phyloP scores from a whole-genome alignment of 2,797 vertebrate genomes.

The Arctocebus calabarensis region DNA sequence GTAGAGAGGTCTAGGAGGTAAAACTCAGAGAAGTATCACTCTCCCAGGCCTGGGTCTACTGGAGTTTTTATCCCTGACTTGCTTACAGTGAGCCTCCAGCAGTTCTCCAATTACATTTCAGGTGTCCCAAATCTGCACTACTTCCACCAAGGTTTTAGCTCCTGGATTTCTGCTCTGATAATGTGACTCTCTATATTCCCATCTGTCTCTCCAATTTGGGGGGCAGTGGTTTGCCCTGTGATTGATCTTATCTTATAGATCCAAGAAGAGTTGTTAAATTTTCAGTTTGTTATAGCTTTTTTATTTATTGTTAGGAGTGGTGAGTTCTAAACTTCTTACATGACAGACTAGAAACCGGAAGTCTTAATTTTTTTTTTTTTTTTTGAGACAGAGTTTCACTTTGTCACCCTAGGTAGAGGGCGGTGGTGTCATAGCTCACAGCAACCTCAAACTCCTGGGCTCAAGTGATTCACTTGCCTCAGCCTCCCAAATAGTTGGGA shows the following conservation, averaged over 20 bases:
- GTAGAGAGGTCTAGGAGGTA: neutral
- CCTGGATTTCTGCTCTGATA: neutral
- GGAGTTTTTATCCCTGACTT: neutral
- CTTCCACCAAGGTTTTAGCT: neutral
- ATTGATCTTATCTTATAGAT: neutral
- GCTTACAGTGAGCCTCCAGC: neutral
- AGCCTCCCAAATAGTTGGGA: too few relatives aligned
- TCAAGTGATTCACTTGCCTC: too few relatives aligned
- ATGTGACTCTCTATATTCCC: neutral
- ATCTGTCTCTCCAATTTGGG: neutral
- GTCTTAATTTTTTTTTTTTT: neutral
- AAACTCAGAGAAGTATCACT: neutral
- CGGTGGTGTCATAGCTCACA: too few relatives aligned
- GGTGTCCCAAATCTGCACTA: neutral
- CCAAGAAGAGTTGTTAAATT: neutral
- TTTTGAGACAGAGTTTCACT: too few relatives aligned
- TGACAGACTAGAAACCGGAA: neutral
- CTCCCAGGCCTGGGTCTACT: neutral
- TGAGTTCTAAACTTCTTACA: neutral
- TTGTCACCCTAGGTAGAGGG: too few relatives aligned
- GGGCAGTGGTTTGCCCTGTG: neutral
- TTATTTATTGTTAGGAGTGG: neutral
- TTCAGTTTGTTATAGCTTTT: neutral
- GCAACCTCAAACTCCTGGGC: too few relatives aligned
- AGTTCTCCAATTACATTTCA: neutral